phyloP scores from a whole-genome alignment of 2,113 vertebrate species.

The Parus major region DNA sequence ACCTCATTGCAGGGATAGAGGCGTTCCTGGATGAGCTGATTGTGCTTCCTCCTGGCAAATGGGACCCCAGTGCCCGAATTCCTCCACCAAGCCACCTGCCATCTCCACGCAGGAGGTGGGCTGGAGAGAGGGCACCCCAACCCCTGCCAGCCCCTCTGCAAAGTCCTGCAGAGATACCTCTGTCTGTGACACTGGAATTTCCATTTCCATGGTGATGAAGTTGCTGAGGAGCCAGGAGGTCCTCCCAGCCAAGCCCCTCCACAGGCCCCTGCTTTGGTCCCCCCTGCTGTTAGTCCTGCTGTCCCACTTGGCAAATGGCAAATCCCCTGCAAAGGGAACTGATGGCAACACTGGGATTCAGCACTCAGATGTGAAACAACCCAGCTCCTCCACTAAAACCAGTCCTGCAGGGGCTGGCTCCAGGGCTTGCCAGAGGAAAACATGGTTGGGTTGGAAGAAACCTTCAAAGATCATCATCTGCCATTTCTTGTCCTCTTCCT shows the following conservation, averaged over 20 bases:
- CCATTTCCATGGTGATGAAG: not conserved
- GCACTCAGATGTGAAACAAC: not conserved
- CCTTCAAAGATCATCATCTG: not conserved
- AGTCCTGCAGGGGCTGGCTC: not conserved
- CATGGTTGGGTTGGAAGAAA: not conserved
- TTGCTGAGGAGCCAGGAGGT: not conserved
- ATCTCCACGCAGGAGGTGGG: conserved; percentile 70
- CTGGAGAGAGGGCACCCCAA: not conserved
- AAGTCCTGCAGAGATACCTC: not conserved
- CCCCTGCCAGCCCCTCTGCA: not conserved
- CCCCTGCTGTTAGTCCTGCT: not conserved
- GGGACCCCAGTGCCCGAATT: conserved; percentile 75
- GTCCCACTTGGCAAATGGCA: not conserved
- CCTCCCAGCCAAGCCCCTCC: not conserved
- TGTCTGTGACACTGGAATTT: not conserved
- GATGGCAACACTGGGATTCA: not conserved
- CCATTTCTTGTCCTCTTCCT: not conserved
- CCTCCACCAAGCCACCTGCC: conserved; percentile 63
- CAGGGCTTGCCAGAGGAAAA: not conserved
- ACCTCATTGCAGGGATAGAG: conserved; percentile 73
- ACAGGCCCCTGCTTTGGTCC: not conserved
- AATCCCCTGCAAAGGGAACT: not conserved
- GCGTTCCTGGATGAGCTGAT: conserved; percentile 73
- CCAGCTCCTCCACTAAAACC: not conserved
- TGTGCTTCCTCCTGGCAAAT: conserved; percentile 78